Conservation (phyloP, 2,113 vertebrate species). For the Brachypodius melanocephalos region DNA sequence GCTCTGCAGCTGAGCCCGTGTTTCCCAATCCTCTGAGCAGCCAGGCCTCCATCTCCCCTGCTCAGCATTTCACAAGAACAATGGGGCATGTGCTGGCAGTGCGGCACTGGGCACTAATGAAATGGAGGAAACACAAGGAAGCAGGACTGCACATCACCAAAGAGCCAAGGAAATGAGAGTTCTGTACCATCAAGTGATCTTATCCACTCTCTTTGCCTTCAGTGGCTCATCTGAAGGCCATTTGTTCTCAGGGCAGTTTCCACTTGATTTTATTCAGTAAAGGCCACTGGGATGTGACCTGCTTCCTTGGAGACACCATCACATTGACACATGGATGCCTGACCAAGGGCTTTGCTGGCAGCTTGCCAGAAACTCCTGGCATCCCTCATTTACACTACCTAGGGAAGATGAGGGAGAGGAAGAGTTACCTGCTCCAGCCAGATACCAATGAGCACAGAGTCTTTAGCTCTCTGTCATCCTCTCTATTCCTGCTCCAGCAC, state of each 20-base stretch:
- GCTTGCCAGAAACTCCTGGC: neutral
- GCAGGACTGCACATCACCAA: neutral
- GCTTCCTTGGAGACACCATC: neutral
- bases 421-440: neutral
- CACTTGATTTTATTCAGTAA: neutral
- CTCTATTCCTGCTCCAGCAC: neutral
- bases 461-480: neutral
- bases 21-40: neutral
- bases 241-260: neutral
- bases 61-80: neutral
- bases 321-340: neutral
- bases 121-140: neutral
- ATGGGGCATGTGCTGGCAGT: rapidly evolving
- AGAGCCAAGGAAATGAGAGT: neutral
- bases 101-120: neutral
- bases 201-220: neutral
- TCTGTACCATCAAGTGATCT: neutral
- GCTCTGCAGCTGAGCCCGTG: neutral
- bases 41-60: neutral
- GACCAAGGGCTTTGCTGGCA: neutral
- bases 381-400: neutral
- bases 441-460: neutral
- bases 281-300: neutral
- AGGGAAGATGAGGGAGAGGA: neutral
- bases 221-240: neutral